Evolutionary conservation across 2,888 invertebrate genomes (phyloP), one percentile per base, ranked within the genome.

Genomic region (Caenorhabditis sp.): DNA sequence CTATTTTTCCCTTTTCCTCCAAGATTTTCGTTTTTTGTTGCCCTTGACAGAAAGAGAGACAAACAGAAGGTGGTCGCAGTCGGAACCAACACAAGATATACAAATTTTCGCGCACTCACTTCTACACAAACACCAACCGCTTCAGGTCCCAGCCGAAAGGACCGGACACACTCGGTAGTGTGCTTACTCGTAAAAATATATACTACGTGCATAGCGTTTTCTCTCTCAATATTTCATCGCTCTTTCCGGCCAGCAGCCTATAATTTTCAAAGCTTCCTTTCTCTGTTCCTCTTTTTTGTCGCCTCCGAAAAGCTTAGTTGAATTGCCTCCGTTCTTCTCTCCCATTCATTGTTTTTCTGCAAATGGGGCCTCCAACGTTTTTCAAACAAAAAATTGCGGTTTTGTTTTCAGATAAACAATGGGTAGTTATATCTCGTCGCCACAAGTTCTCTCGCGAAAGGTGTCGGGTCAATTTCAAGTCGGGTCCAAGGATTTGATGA

Each of bases 401-500:
- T 1, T 0, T 37, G 2, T 32, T 65, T 74, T 8, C 61, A 74
- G 73, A 66, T 55, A 62, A 63, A 70, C 55, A 76, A 77, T 77
- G 77, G 77, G 77, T 72, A 41, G 71, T 66, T 77, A 53, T 39
- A 71, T 78, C 72, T 78, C 79, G 56, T 62, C 78, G 35, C 59
- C 70, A 48, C 68, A 74, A 56, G 48, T 78, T 27, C 61, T 82
- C 26, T 62, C 80, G 39, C 55, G 74, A 3, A 59, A 68, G 41
- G 70, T 63, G 35, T 68, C 76, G 45, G 80, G 80, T 53, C 48
- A 56, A 22, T 80, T 66, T 24, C 55, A 73, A 56, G 92, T 92
- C 30, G 92, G 92, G 56, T 92, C 92, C 83, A 88, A 91, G 32
- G 93, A 93, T 89, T 87, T 92, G 24, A 92, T 92, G 92, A 89